Evolutionary conservation across 2,888 invertebrate genomes (phyloP).

Genomic region (Lysandra coridon): DNA sequence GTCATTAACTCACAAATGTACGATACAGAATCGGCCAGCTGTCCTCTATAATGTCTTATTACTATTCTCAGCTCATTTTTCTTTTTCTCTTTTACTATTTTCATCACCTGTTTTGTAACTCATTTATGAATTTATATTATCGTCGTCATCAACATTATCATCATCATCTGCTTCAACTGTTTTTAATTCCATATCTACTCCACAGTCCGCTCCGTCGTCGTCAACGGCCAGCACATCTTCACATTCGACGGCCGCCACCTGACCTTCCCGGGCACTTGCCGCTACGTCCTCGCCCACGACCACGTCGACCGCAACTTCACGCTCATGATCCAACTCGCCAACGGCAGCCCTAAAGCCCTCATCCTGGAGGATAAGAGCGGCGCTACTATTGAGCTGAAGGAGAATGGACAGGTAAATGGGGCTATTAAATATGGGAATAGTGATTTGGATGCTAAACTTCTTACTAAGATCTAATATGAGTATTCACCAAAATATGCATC

Average conservation of each 20-base stretch:
- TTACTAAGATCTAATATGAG: no score
- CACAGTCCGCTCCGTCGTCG: constrained; percentile 84
- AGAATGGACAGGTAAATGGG: constrained; percentile 80
- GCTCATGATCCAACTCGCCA: constrained; percentile 85
- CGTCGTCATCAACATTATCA: background rate
- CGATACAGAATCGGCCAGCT: no score
- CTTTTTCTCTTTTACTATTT: no score
- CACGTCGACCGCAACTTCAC: constrained; percentile 93
- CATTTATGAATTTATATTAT: no score
- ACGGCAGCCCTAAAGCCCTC: constrained; percentile 84
- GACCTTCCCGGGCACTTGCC: constrained; percentile 90
- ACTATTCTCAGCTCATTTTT: no score
- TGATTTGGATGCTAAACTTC: background rate
- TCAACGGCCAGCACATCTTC: constrained; percentile 91
- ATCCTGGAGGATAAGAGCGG: constrained; percentile 86
- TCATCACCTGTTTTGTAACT: no score
- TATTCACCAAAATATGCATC: no score
- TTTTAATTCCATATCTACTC: background rate
- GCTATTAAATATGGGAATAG: background rate
- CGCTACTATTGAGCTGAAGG: constrained; percentile 81
- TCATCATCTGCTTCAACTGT: background rate
- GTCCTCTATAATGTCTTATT: no score
- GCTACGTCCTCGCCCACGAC: constrained; percentile 91
- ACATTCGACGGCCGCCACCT: constrained; percentile 93
- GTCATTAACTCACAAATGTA: no score